Evolutionary conservation across 2,113 vertebrate species (phyloP), one percentile per base, ranked within the genome.

Genomic region (Gymnocephalus cernua): DNA sequence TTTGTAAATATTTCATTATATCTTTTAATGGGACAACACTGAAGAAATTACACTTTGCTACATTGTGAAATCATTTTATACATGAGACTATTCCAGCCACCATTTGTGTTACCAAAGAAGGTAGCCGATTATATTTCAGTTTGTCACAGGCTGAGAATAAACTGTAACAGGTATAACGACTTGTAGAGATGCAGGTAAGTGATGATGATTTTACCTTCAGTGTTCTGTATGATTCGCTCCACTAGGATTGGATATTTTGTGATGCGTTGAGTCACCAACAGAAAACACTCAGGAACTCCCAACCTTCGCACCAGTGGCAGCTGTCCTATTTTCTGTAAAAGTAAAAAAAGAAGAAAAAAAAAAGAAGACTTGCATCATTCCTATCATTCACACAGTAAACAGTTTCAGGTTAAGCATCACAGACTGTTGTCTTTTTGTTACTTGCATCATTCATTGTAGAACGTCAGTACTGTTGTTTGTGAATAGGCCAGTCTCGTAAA

Each of bases 221-320:
- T 99, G 86, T 97, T 97, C 82, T 98, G 96, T 4, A 99, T 92
- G 58, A 99, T 93, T 1, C 97, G 93, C 45, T 99, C 98, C 91
- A 99, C 90, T 88, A 99, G 85, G 32, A 98, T 94, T 0, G 98
- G 98, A 74, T 99, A 99, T 29, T 99, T 99, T 70, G 97, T 99
- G 83, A 99, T 97, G 71, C 98, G 97, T 74, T 99, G 98, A 0
- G 98, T 98, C 19, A 99, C 96, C 50, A 99, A 90, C 0, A 99
- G 94, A 63, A 98, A 96, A n/a, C 97, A 98, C 67, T 99, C 98
- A 16, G 97, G 96, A 16, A 99, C 88, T 0, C 97, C 97, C 3
- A 98, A 90, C 12, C 98, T 89, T 73, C 97, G 92, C 79, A 99
- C 96, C 0, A 99, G 92, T 71, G 97, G 87, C 15, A 93, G 92